Percentiles rank a stretch among this genome's conserved stretches.
Conservation (phyloP, 2,113 vertebrate genomes). For the Talpa occidentalis region DNA sequence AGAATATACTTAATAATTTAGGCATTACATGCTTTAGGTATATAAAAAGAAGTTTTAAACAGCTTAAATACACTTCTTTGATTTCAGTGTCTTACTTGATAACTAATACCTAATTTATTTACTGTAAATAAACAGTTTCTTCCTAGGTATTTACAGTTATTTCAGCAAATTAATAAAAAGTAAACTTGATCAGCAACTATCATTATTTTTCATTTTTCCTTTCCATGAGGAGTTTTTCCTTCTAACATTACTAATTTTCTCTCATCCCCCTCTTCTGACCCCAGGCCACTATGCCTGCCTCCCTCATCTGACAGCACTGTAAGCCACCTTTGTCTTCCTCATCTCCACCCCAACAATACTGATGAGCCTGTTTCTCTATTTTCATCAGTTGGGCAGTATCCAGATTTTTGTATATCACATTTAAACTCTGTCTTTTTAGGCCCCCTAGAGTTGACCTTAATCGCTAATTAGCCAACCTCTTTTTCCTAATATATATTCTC, state of each 20-base stretch:
- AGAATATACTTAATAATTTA: not conserved
- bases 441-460: not conserved
- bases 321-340: not conserved
- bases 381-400: not conserved
- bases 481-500: slow-evolving; percentile 30
- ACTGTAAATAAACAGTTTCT: not conserved
- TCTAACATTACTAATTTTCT: not conserved
- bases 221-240: not conserved
- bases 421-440: slow-evolving; percentile 25
- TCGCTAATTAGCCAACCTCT: not conserved
- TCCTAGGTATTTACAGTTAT: not conserved
- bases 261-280: not conserved
- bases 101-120: not conserved
- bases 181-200: not conserved
- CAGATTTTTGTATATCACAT: not conserved
- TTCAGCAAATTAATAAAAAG: slow-evolving; percentile 5
- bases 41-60: not conserved
- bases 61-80: not conserved
- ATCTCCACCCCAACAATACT: too few relatives aligned
- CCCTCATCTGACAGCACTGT: not conserved
- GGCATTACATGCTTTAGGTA: not conserved
- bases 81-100: not conserved
- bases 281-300: not conserved
- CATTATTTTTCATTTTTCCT: not conserved
- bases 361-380: not conserved